Percentiles rank a stretch among this genome's conserved stretches.
phyloP scores from a whole-genome alignment of 1,140 invertebrate genomes.

The Bombus ignitus region DNA sequence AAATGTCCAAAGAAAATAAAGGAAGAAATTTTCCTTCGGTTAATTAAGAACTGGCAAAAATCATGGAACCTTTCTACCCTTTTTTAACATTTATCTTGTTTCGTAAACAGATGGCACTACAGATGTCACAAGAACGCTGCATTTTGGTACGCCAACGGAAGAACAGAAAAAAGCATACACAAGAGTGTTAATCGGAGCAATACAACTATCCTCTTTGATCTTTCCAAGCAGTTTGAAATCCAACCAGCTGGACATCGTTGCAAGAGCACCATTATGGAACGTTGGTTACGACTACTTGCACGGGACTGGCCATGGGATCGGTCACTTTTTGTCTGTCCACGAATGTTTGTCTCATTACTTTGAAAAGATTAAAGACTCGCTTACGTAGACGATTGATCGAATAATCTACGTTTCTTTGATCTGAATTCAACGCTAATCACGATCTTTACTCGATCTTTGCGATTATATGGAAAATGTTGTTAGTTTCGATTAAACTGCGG shows the following conservation, averaged over 20 bases:
- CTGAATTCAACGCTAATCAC: neutral
- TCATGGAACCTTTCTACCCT: neutral
- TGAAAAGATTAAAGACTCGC: constrained; percentile 2
- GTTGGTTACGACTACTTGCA: constrained; percentile 92
- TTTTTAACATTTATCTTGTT: constrained; percentile 23
- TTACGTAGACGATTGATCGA: neutral
- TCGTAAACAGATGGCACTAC: constrained; percentile 91
- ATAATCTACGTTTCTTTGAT: neutral
- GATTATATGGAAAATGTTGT: too few relatives aligned
- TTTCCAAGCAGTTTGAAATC: constrained; percentile 87
- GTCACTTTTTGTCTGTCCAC: constrained; percentile 92
- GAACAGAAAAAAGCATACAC: constrained; percentile 93
- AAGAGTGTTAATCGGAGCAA: constrained; percentile 93
- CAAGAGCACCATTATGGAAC: constrained; percentile 91
- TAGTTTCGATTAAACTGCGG: too few relatives aligned
- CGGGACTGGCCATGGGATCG: constrained; percentile 95
- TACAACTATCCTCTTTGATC: constrained; percentile 87
- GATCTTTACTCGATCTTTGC: neutral
- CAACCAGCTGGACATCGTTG: constrained; percentile 89
- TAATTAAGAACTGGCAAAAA: neutral
- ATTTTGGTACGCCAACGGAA: constrained; percentile 90
- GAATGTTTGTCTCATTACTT: constrained; percentile 85
- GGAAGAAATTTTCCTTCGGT: neutral
- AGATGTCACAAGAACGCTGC: constrained; percentile 95
- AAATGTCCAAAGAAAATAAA: too few relatives aligned